Evolutionary conservation across 1,140 invertebrate species (phyloP).

Genomic region (Nixonia krombeini): DNA sequence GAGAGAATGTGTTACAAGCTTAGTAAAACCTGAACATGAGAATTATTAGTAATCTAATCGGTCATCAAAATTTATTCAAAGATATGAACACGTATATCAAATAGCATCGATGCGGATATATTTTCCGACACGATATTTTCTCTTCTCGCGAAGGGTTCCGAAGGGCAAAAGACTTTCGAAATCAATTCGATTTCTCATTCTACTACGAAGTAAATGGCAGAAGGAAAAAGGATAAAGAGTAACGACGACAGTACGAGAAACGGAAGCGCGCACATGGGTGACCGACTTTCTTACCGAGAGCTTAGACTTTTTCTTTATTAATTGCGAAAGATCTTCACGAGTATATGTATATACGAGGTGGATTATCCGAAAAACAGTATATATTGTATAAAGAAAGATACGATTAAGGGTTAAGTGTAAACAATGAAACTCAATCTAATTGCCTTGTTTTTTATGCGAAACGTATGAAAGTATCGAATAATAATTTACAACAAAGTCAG

Average conservation of each 20-base stretch:
- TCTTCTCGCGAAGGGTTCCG: no score
- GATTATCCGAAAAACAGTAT: slow-evolving; percentile 50
- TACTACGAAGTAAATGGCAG: slow-evolving; percentile 22
- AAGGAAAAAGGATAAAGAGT: slow-evolving; percentile 33
- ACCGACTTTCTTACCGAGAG: slow-evolving; percentile 59
- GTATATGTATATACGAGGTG: slow-evolving; percentile 57
- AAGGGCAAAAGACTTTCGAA: slow-evolving; percentile 15
- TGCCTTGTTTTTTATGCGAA: slow-evolving; percentile 71
- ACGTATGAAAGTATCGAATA: slow-evolving; percentile 66
- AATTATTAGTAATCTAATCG: no score
- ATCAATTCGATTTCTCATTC: slow-evolving; percentile 37
- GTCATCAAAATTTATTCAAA: background rate
- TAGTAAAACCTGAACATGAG: no score
- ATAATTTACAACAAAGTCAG: slow-evolving; percentile 57
- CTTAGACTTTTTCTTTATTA: slow-evolving; percentile 66
- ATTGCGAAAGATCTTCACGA: slow-evolving; percentile 56
- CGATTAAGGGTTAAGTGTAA: slow-evolving; percentile 63
- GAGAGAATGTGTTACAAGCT: background rate
- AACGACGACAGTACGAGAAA: slow-evolving; percentile 36
- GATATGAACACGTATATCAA: background rate
- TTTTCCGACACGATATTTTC: background rate
- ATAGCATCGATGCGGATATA: background rate
- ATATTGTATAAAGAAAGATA: slow-evolving; percentile 55
- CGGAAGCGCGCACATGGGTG: slow-evolving; percentile 40
- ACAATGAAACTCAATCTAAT: slow-evolving; percentile 68